phyloP scores from a whole-genome alignment of 2,797 vertebrate genomes.

The Pseudochirops corinnae region DNA sequence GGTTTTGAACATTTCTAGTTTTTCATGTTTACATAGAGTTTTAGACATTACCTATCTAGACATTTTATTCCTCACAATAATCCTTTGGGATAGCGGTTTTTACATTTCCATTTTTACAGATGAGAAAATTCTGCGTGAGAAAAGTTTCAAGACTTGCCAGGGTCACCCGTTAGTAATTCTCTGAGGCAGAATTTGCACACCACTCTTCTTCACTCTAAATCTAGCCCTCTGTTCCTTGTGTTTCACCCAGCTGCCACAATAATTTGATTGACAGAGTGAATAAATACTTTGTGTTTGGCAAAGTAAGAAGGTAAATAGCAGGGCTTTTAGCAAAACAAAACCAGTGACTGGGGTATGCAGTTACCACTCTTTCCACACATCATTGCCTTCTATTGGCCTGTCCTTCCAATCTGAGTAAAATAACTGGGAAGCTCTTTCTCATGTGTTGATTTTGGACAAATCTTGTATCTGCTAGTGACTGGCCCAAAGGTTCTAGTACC shows the following conservation, averaged over 20 bases:
- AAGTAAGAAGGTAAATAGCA: neutral
- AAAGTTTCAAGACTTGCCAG: neutral
- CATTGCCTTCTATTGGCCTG: neutral
- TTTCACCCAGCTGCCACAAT: neutral
- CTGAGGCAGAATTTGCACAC: neutral
- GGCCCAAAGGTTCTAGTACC: neutral
- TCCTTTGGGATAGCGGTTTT: neutral
- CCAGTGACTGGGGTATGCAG: neutral
- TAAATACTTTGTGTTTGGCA: neutral
- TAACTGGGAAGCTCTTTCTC: neutral
- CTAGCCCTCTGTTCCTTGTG: no score
- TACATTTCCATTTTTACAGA: neutral
- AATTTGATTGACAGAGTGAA: neutral
- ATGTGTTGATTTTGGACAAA: neutral
- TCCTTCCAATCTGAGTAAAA: neutral
- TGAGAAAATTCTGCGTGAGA: neutral
- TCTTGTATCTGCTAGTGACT: neutral
- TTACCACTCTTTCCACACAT: neutral
- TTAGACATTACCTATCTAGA: neutral
- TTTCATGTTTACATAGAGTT: neutral
- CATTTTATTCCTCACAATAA: neutral
- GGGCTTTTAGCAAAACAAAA: neutral
- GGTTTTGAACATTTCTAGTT: neutral
- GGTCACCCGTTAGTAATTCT: neutral
- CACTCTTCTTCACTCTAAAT: neutral